Evolutionary conservation across 2,888 invertebrate species (phyloP).

Genomic region (Philaethria dido): DNA sequence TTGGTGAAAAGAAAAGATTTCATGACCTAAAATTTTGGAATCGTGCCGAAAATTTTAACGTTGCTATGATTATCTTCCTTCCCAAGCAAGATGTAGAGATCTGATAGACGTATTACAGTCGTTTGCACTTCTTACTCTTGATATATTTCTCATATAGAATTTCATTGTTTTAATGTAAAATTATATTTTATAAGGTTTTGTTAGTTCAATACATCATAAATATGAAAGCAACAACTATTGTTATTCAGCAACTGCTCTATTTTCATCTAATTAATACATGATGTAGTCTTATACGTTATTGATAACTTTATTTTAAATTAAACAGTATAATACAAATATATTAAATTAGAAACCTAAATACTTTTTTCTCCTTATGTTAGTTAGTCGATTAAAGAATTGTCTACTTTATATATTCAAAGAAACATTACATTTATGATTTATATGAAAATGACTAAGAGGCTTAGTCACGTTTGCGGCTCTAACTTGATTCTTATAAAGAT

Average conservation of each 20-base stretch:
- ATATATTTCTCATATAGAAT: constrained; percentile 7
- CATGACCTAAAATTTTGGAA: constrained; percentile 37
- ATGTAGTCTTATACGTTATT: too few species aligned
- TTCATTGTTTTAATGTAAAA: constrained; percentile 7
- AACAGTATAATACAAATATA: too few species aligned
- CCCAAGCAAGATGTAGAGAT: constrained; percentile 41
- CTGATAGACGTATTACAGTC: constrained; percentile 28
- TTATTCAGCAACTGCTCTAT: too few species aligned
- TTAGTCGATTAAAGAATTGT: background rate
- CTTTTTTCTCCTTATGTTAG: too few species aligned
- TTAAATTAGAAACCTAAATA: too few species aligned
- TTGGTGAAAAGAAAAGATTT: constrained; percentile 25
- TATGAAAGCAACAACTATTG: too few species aligned
- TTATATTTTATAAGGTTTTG: background rate
- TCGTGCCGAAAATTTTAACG: constrained; percentile 41
- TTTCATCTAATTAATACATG: too few species aligned
- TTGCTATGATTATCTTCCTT: constrained; percentile 37
- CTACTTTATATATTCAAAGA: background rate
- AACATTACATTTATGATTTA: too few species aligned
- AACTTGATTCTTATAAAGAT: constrained; percentile 5
- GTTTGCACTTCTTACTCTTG: constrained; percentile 8
- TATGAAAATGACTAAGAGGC: background rate
- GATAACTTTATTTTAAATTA: too few species aligned
- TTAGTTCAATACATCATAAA: background rate
- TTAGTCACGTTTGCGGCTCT: background rate